These are phyloP conservation scores for Drosophila atroscutellata DNA, from an alignment of 2,888 invertebrate genomes.

Conservation along the genomic window DNA sequence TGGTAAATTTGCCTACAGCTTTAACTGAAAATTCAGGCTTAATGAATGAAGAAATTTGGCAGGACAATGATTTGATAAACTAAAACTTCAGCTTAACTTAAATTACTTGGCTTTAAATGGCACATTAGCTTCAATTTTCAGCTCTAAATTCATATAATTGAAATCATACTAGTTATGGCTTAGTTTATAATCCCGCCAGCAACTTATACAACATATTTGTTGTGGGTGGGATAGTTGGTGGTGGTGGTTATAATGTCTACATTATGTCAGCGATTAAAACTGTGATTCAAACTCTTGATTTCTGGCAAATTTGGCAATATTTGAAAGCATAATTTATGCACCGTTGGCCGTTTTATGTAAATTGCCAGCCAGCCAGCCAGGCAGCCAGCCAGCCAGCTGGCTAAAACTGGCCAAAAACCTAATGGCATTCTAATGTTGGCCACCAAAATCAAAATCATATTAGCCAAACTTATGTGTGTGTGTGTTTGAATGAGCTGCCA, in stretches of 20 bases:
- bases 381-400: constrained; percentile 23
- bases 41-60: not conserved
- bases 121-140: not conserved
- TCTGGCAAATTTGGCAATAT: constrained; percentile 58
- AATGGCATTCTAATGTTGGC: constrained; percentile 74
- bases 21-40: too few relatives aligned
- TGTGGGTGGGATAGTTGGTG: not conserved
- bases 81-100: not conserved
- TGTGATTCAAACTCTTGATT: constrained; percentile 50
- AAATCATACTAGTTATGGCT: not conserved
- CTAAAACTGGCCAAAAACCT: constrained; percentile 42
- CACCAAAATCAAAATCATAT: constrained; percentile 78
- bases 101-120: not conserved
- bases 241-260: not conserved
- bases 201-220: not conserved
- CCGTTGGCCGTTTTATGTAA: constrained; percentile 59
- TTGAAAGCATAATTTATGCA: constrained; percentile 62
- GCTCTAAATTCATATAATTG: not conserved
- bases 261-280: constrained; percentile 44
- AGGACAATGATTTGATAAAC: not conserved
- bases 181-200: not conserved
- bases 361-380: constrained; percentile 47
- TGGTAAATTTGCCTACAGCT: too few relatives aligned
- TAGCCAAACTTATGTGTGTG: constrained; percentile 45
- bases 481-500: not conserved